Percentiles rank a stretch among this genome's conserved stretches.
Conservation (phyloP, 2,797 vertebrate species). For the Oreortyx pictus region DNA sequence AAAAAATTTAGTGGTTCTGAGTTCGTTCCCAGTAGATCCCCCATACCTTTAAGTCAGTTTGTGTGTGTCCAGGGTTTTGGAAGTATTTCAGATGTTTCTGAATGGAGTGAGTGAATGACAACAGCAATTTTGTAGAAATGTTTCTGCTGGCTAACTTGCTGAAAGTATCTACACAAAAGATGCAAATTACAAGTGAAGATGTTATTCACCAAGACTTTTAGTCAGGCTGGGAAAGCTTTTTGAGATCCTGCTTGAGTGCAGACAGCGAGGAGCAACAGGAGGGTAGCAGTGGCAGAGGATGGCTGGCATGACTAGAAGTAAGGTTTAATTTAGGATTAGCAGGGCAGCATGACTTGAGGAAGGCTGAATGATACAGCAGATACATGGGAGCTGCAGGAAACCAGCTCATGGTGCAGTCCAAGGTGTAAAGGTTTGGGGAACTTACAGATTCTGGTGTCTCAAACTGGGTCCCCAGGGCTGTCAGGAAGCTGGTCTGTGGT, state of each 20-base stretch:
- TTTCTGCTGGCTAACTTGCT: neutral
- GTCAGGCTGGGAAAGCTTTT: neutral
- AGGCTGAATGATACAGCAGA: neutral
- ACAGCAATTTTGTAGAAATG: neutral
- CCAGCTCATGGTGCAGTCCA: neutral
- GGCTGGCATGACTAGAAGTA: neutral
- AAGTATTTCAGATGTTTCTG: neutral
- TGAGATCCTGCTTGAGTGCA: neutral
- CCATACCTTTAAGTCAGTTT: neutral
- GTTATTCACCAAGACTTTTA: neutral
- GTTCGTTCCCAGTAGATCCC: neutral
- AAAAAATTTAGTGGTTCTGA: neutral
- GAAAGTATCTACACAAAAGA: neutral
- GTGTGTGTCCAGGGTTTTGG: neutral
- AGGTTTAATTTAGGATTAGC: neutral
- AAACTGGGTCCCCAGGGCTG: neutral
- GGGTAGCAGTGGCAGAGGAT: too few species aligned
- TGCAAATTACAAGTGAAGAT: neutral
- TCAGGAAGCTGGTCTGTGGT: neutral
- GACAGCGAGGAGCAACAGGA: rapidly evolving
- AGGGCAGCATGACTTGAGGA: neutral
- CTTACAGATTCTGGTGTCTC: neutral
- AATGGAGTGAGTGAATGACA: neutral
- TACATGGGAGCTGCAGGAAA: neutral
- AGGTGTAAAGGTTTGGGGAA: neutral